Conservation (phyloP, 2,797 vertebrate genomes). For the Danio choprae region DNA sequence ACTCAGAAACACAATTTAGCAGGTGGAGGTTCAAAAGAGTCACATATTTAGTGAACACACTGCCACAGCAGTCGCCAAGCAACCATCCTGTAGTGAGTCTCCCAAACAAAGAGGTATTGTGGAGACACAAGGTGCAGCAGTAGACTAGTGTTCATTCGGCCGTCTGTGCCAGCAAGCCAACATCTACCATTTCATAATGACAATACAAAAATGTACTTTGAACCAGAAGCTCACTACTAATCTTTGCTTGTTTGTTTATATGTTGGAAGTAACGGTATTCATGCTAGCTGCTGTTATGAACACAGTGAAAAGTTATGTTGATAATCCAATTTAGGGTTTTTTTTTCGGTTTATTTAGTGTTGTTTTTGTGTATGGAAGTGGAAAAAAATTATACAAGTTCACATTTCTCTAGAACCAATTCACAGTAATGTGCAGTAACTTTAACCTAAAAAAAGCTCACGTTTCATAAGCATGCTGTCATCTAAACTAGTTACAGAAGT, state of each 20-base stretch:
- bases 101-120: conserved; percentile 50
- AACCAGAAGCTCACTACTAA: conserved; percentile 37
- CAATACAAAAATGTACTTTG: conserved; percentile 43
- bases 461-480: neutral
- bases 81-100: conserved; percentile 47
- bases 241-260: neutral
- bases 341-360: neutral
- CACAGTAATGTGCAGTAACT: too few species aligned
- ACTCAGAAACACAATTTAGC: conserved; percentile 15
- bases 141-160: conserved; percentile 8
- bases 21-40: conserved; percentile 42
- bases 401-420: too few species aligned
- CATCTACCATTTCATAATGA: conserved; percentile 33
- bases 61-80: conserved; percentile 49
- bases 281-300: neutral
- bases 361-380: neutral
- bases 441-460: neutral
- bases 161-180: conserved; percentile 10
- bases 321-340: neutral
- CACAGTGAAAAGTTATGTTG: neutral
- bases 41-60: conserved; percentile 27
- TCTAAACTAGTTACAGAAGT: conserved; percentile 8
- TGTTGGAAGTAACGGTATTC: neutral
- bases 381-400: too few species aligned
- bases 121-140: conserved; percentile 33